These are phyloP conservation scores for Rhynchomys soricoides DNA, from an alignment of 2,113 vertebrate species.

Conservation along the genomic window DNA sequence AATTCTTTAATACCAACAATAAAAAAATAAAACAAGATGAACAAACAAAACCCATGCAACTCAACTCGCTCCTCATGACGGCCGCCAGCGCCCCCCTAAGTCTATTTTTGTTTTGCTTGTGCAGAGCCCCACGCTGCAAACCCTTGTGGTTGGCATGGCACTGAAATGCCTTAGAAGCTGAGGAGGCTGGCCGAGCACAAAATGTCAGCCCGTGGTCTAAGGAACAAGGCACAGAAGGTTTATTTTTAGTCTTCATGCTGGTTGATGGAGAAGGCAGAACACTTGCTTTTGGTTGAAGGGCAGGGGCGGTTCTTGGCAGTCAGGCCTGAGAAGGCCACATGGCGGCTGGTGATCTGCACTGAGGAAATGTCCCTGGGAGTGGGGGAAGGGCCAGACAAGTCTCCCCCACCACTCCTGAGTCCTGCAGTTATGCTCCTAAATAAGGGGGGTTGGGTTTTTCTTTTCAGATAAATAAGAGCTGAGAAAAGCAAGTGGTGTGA, in stretches of 20 bases:
- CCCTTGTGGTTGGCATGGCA: neutral
- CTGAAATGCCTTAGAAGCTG: neutral
- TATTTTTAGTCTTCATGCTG: neutral
- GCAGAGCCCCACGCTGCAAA: neutral
- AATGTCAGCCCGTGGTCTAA: neutral
- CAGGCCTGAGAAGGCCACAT: neutral
- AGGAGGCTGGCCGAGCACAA: neutral
- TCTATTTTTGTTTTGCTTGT: slow-evolving; percentile 50
- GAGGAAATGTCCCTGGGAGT: neutral
- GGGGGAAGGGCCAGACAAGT: neutral
- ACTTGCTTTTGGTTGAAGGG: neutral
- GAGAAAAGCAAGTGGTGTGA: rapidly evolving
- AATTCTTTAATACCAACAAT: neutral
- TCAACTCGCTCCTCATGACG: neutral
- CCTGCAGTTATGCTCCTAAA: neutral
- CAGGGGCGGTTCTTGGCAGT: neutral
- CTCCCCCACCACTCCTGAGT: neutral
- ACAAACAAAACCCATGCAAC: neutral
- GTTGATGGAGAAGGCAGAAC: rapidly evolving
- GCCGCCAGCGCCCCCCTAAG: neutral
- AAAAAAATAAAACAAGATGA: neutral
- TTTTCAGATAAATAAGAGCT: neutral
- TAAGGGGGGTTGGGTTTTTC: neutral
- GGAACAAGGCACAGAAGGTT: rapidly evolving
- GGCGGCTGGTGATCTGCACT: neutral